phyloP scores from a whole-genome alignment of 2,797 vertebrate genomes.

The Spinus pinus region DNA sequence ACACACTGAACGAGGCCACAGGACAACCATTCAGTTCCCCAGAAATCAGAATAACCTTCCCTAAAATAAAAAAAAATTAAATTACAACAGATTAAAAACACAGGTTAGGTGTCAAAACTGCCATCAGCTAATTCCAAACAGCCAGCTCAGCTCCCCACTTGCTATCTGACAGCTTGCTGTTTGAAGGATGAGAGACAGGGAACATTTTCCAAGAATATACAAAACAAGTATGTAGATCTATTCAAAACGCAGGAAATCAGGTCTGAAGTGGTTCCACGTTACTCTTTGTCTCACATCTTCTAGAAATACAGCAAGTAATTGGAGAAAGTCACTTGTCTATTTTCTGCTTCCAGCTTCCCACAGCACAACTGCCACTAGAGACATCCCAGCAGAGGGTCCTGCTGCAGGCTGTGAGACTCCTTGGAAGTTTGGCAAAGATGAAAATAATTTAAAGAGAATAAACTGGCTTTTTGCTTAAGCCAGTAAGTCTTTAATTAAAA shows the following conservation, averaged over 20 bases:
- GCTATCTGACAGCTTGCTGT: background rate
- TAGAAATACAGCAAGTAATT: background rate
- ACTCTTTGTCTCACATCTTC: background rate
- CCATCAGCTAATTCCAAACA: background rate
- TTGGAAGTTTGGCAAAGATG: constrained; percentile 15
- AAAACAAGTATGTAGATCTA: constrained; percentile 22
- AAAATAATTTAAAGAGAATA: constrained; percentile 9
- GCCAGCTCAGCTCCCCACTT: background rate
- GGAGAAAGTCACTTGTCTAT: background rate
- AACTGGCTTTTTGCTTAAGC: background rate
- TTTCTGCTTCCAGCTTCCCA: background rate
- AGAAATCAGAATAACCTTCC: background rate
- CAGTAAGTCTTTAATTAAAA: background rate
- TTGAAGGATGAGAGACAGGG: background rate
- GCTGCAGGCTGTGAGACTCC: background rate
- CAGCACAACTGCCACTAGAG: background rate
- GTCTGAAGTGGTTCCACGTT: background rate
- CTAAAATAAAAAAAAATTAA: background rate
- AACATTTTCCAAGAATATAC: background rate
- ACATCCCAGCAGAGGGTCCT: background rate
- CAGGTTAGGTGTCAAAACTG: background rate
- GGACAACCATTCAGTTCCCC: background rate
- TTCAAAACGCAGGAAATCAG: background rate
- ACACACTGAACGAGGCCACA: constrained; percentile 42
- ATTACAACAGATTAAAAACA: background rate